Evolutionary conservation across 2,888 invertebrate genomes (phyloP), one percentile per base, ranked within the genome.

Genomic region (Hydroisotoma schaefferi): DNA sequence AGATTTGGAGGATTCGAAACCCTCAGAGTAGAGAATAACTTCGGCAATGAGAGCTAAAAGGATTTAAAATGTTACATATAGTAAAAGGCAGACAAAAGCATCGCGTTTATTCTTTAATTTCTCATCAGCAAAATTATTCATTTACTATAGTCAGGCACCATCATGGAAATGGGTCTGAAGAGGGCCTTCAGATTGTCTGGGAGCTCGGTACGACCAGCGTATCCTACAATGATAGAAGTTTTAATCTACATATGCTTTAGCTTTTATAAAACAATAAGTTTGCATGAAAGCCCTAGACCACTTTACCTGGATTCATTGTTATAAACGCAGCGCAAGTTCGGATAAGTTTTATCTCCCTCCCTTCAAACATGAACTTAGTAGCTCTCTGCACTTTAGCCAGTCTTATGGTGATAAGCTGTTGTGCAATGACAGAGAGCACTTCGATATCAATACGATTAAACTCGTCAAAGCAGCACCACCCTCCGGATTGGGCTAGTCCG

Each of bases 101-200:
- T n/a, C n/a, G n/a, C n/a, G n/a, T n/a, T n/a, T n/a, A n/a, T n/a
- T n/a, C n/a, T n/a, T n/a, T n/a, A n/a, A n/a, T n/a, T 23, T 4
- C 6, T 22, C 25, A 22, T 29, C 28, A 27, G 29, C 6, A 23
- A 6, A 10, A 57, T 77, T 77, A 87, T 88, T n/a, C n/a, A n/a
- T n/a, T n/a, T n/a, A n/a, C n/a, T 87, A 75, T 93, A 93, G 79
- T 92, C 90, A 0, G 91, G 92, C 38, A 92, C 90, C 91, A 92
- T 92, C 91, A 92, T 92, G 1, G 90, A 82, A 68, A 92, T 86
- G 0, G 92, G 91, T 61, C 92, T 82, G 76, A 92, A 92, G 15
- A 92, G 76, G 1, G 91, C 88, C 75, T 92, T 92, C 63, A 93
- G 78, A 77, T 92, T 93, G 74, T 92, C 92, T 0, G 93, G 92